Conservation (phyloP, 2,888 invertebrate species). For the Cephus nigrinus region DNA sequence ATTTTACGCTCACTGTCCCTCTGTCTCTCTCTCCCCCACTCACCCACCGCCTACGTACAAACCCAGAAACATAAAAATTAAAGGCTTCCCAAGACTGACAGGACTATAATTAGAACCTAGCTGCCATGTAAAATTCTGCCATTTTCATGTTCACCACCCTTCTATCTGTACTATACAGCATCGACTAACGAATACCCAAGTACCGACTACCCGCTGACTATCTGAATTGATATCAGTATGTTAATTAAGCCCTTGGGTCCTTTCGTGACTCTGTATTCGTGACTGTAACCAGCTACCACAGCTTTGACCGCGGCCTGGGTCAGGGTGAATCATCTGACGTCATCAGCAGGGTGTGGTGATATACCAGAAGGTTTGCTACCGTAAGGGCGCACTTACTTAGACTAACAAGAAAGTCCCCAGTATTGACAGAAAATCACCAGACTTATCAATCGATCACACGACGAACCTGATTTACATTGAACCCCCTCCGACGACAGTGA, state of each 20-base stretch:
- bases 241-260: conserved; percentile 22
- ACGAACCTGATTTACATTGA: not conserved
- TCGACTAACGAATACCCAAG: not conserved
- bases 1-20: not conserved
- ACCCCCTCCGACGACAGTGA: not conserved
- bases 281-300: not conserved
- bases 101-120: not conserved
- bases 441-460: not conserved
- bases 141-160: not conserved
- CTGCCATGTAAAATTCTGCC: not conserved
- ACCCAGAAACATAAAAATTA: not conserved
- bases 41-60: not conserved
- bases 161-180: not conserved
- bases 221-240: conserved; percentile 20
- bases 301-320: conserved; percentile 38
- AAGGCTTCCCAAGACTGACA: not conserved
- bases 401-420: not conserved
- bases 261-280: conserved; percentile 24
- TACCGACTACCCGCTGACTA: conserved; percentile 1
- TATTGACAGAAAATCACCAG: not conserved
- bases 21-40: not conserved
- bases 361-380: conserved; percentile 27
- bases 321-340: conserved; percentile 60
- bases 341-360: conserved; percentile 55
- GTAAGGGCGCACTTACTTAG: not conserved